Evolutionary conservation across 2,888 invertebrate species (phyloP).

Genomic region (Caenorhabditis uteleia): DNA sequence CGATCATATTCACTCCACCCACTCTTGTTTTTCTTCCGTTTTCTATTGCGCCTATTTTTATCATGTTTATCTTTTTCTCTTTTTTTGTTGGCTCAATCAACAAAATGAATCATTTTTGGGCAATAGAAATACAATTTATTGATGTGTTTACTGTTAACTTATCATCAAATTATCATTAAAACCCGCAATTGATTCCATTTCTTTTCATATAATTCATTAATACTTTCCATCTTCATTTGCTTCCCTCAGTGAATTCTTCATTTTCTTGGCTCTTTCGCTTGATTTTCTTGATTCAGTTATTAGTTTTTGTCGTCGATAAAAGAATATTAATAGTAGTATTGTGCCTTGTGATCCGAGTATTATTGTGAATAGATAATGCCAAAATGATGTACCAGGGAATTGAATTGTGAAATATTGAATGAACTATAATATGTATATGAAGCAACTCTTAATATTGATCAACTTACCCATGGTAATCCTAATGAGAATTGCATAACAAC

Average conservation of each 20-base stretch:
- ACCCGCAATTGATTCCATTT: too few species aligned
- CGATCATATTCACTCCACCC: too few species aligned
- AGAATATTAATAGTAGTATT: conserved; percentile 33
- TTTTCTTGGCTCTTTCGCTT: not conserved
- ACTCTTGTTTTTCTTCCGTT: too few species aligned
- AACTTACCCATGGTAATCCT: conserved; percentile 58
- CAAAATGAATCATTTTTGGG: too few species aligned
- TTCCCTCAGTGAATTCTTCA: not conserved
- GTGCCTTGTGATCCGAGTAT: conserved; percentile 43
- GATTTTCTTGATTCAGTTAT: not conserved
- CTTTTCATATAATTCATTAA: too few species aligned
- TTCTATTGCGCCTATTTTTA: too few species aligned
- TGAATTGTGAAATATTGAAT: conserved; percentile 51
- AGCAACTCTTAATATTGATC: not conserved
- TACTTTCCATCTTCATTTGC: not conserved
- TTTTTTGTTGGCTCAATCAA: too few species aligned
- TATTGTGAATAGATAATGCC: conserved; percentile 54
- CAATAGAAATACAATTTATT: too few species aligned
- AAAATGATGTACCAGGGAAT: conserved; percentile 23
- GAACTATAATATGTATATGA: conserved; percentile 22
- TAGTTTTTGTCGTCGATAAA: conserved; percentile 27
- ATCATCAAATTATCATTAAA: too few species aligned
- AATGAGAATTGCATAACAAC: conserved; percentile 54
- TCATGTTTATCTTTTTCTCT: too few species aligned
- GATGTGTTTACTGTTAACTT: too few species aligned